phyloP scores from a whole-genome alignment of 2,113 vertebrate genomes.

The Pseudopipra pipra region DNA sequence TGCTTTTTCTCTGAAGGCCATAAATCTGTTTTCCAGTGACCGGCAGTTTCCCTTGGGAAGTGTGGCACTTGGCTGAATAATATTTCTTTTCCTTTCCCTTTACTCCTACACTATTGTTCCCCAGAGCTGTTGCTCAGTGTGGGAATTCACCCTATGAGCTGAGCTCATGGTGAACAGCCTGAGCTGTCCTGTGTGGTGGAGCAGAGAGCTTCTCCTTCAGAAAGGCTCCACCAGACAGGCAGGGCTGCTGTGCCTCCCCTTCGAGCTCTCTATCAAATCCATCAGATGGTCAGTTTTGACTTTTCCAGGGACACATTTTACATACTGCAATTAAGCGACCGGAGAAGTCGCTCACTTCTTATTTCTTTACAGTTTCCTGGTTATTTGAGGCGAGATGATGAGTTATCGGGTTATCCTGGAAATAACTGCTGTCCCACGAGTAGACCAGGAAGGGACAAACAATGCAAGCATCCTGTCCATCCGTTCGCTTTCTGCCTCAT shows the following conservation, averaged over 20 bases:
- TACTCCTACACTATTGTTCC: slow-evolving; percentile 4
- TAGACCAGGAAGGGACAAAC: slow-evolving; percentile 51
- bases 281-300: background rate
- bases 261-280: background rate
- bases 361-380: background rate
- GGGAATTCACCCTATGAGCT: background rate
- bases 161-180: background rate
- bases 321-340: accelerated
- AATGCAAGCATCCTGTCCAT: slow-evolving; percentile 42
- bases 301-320: background rate
- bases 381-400: slow-evolving; percentile 24
- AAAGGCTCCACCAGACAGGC: background rate
- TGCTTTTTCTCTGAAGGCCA: background rate
- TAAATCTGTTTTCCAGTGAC: background rate
- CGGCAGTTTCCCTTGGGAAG: slow-evolving; percentile 4
- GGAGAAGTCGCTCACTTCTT: background rate
- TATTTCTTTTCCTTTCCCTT: slow-evolving; percentile 27
- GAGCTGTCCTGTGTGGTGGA: accelerated
- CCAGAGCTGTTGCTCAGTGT: background rate
- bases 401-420: slow-evolving; percentile 40
- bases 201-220: background rate
- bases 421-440: slow-evolving; percentile 29
- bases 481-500: background rate
- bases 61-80: background rate
- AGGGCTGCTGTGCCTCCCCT: background rate